Percentiles rank a stretch among this genome's conserved stretches.
Evolutionary conservation across 2,797 vertebrate species (phyloP).

Genomic region (Lagocephalus sceleratus): DNA sequence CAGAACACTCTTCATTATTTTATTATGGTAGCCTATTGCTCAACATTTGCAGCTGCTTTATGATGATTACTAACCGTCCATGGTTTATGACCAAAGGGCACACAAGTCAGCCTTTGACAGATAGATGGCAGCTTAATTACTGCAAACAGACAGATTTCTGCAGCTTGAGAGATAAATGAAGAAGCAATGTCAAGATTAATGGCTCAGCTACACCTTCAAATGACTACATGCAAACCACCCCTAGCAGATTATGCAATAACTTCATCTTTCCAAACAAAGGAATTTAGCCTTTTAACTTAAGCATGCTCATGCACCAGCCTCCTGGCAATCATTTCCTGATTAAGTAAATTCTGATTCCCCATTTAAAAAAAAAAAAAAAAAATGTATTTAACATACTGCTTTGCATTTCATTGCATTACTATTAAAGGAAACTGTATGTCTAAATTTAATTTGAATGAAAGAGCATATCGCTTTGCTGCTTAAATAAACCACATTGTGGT

Average conservation of each 20-base stretch:
- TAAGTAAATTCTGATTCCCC: not conserved
- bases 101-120: conserved; percentile 34
- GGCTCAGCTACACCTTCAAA: conserved; percentile 16
- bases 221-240: too few species aligned
- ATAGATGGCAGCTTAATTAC: conserved; percentile 47
- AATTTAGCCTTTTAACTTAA: conserved; percentile 2
- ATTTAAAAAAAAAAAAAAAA: conserved; percentile 38
- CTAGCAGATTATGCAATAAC: conserved; percentile 19
- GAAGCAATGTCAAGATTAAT: conserved; percentile 22
- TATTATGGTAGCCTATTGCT: conserved; percentile 12
- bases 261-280: conserved; percentile 13
- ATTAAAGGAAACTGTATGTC: conserved; percentile 22
- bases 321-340: conserved; percentile 9
- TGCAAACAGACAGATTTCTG: conserved; percentile 28
- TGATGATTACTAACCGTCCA: conserved; percentile 18
- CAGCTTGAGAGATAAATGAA: conserved; percentile 37
- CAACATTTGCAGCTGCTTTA: conserved; percentile 17
- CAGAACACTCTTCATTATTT: not conserved
- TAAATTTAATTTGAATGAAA: not conserved
- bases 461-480: too few species aligned
- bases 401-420: conserved; percentile 52
- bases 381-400: conserved; percentile 4
- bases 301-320: conserved; percentile 5
- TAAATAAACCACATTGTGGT: conserved; percentile 33
- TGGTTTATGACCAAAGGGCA: conserved; percentile 32